These are phyloP conservation scores for Choloepus didactylus DNA, from an alignment of 2,797 vertebrate genomes.

Conservation along the genomic window DNA sequence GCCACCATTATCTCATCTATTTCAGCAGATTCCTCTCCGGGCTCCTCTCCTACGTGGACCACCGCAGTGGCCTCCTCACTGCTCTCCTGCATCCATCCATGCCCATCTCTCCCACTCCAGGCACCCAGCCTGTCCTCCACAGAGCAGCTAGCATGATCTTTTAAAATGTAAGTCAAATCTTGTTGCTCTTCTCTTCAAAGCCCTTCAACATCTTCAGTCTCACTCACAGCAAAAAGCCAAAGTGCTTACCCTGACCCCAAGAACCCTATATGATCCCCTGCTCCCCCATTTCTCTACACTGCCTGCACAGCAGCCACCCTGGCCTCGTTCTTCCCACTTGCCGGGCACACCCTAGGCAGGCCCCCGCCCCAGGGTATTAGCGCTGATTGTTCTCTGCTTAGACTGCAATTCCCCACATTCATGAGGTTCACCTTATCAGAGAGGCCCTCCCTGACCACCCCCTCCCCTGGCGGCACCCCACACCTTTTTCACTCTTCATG, in stretches of 20 bases:
- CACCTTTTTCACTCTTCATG: neutral
- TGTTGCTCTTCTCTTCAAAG: neutral
- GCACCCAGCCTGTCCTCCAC: neutral
- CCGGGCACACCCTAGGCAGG: neutral
- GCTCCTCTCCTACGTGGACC: too few species aligned
- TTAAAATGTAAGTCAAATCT: neutral
- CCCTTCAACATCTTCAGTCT: neutral
- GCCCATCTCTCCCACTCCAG: neutral
- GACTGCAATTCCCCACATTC: neutral
- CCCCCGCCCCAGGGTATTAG: rapidly evolving
- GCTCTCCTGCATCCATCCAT: neutral
- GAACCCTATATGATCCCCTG: too few species aligned
- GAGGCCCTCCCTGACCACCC: neutral
- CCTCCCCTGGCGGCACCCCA: rapidly evolving
- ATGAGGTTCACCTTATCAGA: neutral
- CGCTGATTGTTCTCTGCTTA: rapidly evolving
- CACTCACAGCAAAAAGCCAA: neutral
- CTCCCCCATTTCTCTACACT: neutral
- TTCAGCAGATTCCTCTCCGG: rapidly evolving
- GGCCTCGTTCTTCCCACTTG: neutral
- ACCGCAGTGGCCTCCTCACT: neutral
- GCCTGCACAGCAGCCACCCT: neutral
- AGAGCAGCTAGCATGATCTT: neutral
- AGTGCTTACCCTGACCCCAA: neutral
- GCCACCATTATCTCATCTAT: neutral